Evolutionary conservation across 2,797 vertebrate species (phyloP).

Genomic region (Alca torda): DNA sequence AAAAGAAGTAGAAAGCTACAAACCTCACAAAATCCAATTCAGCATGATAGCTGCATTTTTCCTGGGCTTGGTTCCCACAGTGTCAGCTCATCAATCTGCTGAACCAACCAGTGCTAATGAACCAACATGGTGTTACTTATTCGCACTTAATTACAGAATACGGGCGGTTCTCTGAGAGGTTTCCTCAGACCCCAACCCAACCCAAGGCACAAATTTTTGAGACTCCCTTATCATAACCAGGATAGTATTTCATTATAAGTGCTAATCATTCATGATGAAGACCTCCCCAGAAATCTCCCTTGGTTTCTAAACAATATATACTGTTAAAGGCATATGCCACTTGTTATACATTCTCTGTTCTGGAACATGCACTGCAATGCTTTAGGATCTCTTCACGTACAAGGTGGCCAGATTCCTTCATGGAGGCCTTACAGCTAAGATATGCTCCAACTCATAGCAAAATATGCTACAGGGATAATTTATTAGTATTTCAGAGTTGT

Average conservation of each 20-base stretch:
- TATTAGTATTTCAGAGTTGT: conserved; percentile 5
- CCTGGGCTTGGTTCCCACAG: neutral
- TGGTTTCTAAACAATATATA: neutral
- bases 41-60: neutral
- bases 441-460: neutral
- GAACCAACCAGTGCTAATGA: neutral
- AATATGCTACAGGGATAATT: neutral
- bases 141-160: neutral
- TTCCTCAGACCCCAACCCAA: neutral
- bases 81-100: neutral
- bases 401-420: neutral
- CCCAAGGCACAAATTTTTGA: neutral
- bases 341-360: neutral
- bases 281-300: neutral
- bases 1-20: neutral
- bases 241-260: neutral
- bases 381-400: neutral
- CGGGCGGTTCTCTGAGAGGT: neutral
- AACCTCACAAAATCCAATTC: neutral
- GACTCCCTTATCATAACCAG: neutral
- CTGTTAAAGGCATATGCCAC: neutral
- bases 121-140: neutral
- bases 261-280: neutral
- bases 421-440: neutral
- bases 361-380: neutral